A percentile compares a stretch with the other conserved stretches of the same genome.
Evolutionary conservation across 2,113 vertebrate genomes (phyloP).

Genomic region (Hippolais icterina): DNA sequence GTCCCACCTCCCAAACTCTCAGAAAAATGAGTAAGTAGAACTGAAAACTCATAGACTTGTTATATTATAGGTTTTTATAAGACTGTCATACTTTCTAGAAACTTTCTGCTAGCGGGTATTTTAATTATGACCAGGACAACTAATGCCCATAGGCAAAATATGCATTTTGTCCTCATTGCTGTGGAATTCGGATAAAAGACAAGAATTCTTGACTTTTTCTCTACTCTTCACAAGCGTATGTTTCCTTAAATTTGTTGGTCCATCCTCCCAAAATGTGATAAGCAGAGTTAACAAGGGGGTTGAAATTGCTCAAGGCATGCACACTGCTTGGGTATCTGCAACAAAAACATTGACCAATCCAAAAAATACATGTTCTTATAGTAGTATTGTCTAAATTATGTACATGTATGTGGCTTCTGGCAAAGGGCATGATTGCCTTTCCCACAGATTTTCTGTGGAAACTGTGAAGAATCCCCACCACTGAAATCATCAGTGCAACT

Average conservation of each 20-base stretch:
- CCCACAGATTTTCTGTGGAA: neutral
- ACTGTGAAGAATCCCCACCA: neutral
- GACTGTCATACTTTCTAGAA: neutral
- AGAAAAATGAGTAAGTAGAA: neutral
- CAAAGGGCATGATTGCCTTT: neutral
- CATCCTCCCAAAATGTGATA: neutral
- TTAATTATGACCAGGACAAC: neutral
- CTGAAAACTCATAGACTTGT: neutral
- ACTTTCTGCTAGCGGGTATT: neutral
- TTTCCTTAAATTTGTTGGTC: neutral
- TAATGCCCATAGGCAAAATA: neutral
- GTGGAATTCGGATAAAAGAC: neutral
- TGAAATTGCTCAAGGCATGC: neutral
- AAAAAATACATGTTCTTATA: neutral
- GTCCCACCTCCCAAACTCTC: neutral
- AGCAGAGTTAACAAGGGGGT: neutral
- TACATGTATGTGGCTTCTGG: neutral
- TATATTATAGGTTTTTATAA: neutral
- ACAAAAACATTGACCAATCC: neutral
- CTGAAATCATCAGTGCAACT: neutral
- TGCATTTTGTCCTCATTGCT: neutral
- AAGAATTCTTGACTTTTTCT: neutral
- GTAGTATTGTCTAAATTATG: neutral
- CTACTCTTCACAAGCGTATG: neutral
- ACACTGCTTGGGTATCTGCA: neutral